Percentiles rank a stretch among this genome's conserved stretches.
phyloP scores from a whole-genome alignment of 2,797 vertebrate species.

The Pseudochromis fuscus region DNA sequence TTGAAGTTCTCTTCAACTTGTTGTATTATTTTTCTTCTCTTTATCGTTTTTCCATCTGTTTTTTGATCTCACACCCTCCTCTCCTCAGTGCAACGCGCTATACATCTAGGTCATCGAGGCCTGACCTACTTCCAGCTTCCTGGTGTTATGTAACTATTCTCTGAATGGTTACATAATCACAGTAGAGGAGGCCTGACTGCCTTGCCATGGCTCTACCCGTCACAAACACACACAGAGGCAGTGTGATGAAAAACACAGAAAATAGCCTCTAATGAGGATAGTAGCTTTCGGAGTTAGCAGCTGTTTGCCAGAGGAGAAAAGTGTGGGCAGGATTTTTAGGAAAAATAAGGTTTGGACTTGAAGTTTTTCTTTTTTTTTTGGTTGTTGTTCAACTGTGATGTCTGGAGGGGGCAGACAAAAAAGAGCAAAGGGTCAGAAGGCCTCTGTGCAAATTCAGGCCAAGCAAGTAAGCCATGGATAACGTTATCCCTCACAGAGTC shows the following conservation, averaged over 20 bases:
- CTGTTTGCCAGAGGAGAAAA: neutral
- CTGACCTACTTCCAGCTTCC: conserved; percentile 76
- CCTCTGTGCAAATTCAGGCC: conserved; percentile 28
- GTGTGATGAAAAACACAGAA: conserved; percentile 31
- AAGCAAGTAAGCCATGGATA: conserved; percentile 5
- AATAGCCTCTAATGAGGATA: conserved; percentile 35
- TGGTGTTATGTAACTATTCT: conserved; percentile 79
- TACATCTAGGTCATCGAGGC: conserved; percentile 69
- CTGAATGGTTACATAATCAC: conserved; percentile 78
- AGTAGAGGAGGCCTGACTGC: conserved; percentile 45
- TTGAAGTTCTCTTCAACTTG: no score
- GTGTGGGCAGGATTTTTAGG: neutral
- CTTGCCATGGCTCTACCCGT: conserved; percentile 34
- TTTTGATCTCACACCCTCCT: neutral
- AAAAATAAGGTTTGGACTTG: conserved; percentile 16
- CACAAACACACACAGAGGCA: conserved; percentile 35
- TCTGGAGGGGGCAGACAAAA: neutral
- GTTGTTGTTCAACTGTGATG: neutral
- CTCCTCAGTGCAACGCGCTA: neutral
- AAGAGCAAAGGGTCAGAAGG: conserved; percentile 23
- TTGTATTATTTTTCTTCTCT: no score
- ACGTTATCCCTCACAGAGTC: neutral
- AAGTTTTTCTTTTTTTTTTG: neutral
- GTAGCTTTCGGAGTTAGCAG: conserved; percentile 3
- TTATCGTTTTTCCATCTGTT: neutral